Evolutionary conservation across 2,113 vertebrate genomes (phyloP).

Genomic region (Lanius ludovicianus): DNA sequence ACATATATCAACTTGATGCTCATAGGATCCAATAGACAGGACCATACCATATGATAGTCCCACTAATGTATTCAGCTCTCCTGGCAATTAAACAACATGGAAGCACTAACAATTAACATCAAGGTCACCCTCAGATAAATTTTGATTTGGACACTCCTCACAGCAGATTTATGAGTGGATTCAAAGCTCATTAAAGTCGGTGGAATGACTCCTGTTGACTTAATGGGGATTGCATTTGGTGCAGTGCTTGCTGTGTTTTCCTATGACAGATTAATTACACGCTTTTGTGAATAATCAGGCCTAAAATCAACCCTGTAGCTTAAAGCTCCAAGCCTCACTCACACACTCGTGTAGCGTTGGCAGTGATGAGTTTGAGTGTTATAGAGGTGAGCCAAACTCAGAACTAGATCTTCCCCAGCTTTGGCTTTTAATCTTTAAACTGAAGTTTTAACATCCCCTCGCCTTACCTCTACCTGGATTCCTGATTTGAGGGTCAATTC

Average conservation of each 20-base stretch:
- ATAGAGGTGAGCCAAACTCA: background rate
- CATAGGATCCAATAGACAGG: background rate
- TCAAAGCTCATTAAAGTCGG: constrained; percentile 30
- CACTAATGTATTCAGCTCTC: background rate
- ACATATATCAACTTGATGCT: background rate
- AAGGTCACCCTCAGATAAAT: constrained; percentile 57
- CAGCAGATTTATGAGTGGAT: constrained; percentile 45
- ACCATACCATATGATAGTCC: background rate
- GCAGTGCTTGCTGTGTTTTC: background rate
- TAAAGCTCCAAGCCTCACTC: background rate
- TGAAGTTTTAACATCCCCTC: background rate
- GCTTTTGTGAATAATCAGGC: constrained; percentile 25
- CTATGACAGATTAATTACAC: constrained; percentile 39
- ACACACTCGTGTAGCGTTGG: background rate
- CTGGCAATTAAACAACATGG: constrained; percentile 19
- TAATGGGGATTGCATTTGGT: constrained; percentile 40
- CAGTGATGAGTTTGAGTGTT: background rate
- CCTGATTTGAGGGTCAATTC: background rate
- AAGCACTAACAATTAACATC: constrained; percentile 39
- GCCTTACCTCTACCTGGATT: background rate
- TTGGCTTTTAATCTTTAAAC: background rate
- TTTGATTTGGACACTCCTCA: constrained; percentile 44
- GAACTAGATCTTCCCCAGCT: background rate
- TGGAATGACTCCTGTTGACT: constrained; percentile 10
- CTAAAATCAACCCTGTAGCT: background rate